These are phyloP conservation scores for Augochlora pura DNA, from an alignment of 1,140 invertebrate genomes.

Conservation along the genomic window DNA sequence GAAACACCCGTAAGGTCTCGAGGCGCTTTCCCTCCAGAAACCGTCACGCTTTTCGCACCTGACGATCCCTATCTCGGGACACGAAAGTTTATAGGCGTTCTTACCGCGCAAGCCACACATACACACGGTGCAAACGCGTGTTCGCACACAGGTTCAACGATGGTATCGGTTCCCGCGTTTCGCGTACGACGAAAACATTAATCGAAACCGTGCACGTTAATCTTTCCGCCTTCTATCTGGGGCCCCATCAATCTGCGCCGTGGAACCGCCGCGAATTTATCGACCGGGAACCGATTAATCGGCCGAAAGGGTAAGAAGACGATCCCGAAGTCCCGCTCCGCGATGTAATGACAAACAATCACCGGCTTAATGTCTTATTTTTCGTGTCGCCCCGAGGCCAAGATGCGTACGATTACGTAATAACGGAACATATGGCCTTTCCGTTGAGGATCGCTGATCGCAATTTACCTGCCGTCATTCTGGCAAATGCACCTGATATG, in stretches of 20 bases:
- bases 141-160: constrained; percentile 22
- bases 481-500: no score
- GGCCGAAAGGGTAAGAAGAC: constrained; percentile 1
- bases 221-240: constrained; percentile 30
- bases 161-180: constrained; percentile 57
- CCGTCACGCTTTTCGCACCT: constrained; percentile 80
- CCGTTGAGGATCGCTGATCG: no score
- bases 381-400: no score
- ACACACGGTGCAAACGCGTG: neutral
- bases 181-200: constrained; percentile 63
- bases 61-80: constrained; percentile 74
- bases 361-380: no score
- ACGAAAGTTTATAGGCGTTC: constrained; percentile 75
- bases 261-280: constrained; percentile 28
- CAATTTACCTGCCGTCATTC: no score
- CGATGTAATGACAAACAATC: neutral
- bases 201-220: constrained; percentile 57
- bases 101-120: constrained; percentile 41
- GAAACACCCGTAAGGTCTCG: constrained; percentile 47
- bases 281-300: neutral
- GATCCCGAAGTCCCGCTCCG: neutral
- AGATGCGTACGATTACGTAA: no score
- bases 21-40: constrained; percentile 77
- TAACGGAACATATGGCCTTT: no score
- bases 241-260: constrained; percentile 19